Base-by-base conservation (phyloP, 1,140 invertebrate species). In the Lepidurus arcticus region DNA sequence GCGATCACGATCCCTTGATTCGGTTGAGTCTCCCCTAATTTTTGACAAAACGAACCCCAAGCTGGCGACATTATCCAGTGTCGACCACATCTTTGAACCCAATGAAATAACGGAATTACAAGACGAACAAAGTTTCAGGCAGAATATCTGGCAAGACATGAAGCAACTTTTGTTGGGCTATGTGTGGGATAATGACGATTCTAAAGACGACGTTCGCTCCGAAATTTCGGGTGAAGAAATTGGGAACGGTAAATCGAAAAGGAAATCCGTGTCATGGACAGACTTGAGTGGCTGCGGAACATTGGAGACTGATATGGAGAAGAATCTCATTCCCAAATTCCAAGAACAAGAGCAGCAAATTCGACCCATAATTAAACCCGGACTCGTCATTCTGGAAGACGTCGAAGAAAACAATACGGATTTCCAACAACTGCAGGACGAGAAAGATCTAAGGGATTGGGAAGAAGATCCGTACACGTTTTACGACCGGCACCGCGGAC, bases 281-380 rank as follows among this genome's bases (percentile, higher is more conserved):
- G 53, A 65, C 21, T 65, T 65, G 21, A 65, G 53, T 65, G 53
- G 53, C 9, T 65, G 53, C n/a, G 53, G 53, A 16, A 65, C 53
- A 16, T 65, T 65, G 53, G 53, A 65, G 21, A 65, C 53, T 13
- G 53, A 65, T 65, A 65, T 65, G 53, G 53, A 65, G 53, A 13
- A 7, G 21, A 65, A 7, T 13, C 34, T 2, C 34, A 21, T 16
- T 16, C 53, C 53, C 53, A 65, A 65, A 65, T 65, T 13, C 53
- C 53, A 65, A 16, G 53, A 65, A 16, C 53, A 13, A 21, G 53
- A 65, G 21, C 53, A 65, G 21, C 53, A 65, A 65, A 65, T 65
- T n/a, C 53, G 53, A 16, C 53, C 53, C 5, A 65, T 65, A 65
- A 65, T 65, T 65, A 65, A 65, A 16, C 16, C 53, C 1, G 53